Evolutionary conservation across 1,140 invertebrate genomes (phyloP).

Genomic region (Halyomorpha halys): DNA sequence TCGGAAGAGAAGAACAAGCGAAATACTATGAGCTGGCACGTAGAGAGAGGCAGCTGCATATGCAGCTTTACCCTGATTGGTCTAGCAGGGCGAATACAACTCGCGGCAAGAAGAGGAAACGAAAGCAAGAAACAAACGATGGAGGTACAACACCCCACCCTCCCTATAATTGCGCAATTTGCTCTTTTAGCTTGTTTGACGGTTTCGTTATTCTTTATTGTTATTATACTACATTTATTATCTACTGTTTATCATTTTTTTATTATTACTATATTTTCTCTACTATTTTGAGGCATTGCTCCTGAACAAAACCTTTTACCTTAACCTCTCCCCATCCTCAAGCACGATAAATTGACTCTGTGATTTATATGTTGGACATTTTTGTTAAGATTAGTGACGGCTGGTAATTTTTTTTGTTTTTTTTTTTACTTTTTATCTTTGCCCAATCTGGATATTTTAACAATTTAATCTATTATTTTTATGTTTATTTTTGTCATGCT

Average conservation of each 20-base stretch:
- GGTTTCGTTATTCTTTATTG: slow-evolving; percentile 29
- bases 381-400: background rate
- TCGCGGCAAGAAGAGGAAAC: slow-evolving; percentile 97
- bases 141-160: slow-evolving; percentile 55
- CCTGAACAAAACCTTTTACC: slow-evolving; percentile 12
- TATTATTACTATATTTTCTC: slow-evolving; percentile 16
- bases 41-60: slow-evolving; percentile 94
- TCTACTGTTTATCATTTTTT: slow-evolving; percentile 16
- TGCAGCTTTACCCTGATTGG: slow-evolving; percentile 99
- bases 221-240: slow-evolving; percentile 13
- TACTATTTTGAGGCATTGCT: slow-evolving; percentile 21
- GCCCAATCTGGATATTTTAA: slow-evolving; percentile 10
- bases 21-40: slow-evolving; percentile 99
- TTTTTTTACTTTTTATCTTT: slow-evolving; percentile 8
- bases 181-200: slow-evolving; percentile 29
- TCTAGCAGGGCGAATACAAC: slow-evolving; percentile 94
- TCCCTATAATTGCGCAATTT: slow-evolving; percentile 20
- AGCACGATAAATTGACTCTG: slow-evolving; percentile 22
- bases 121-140: slow-evolving; percentile 95
- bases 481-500: slow-evolving; percentile 9
- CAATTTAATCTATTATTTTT: slow-evolving; percentile 11
- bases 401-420: slow-evolving; percentile 2
- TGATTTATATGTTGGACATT: slow-evolving; percentile 5
- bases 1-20: slow-evolving; percentile 95
- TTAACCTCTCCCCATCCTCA: slow-evolving; percentile 12